A percentile compares a stretch with the other conserved stretches of the same genome.
These are phyloP conservation scores for Andrena flavipes DNA, from an alignment of 2,888 invertebrate genomes.

Conservation along the genomic window DNA sequence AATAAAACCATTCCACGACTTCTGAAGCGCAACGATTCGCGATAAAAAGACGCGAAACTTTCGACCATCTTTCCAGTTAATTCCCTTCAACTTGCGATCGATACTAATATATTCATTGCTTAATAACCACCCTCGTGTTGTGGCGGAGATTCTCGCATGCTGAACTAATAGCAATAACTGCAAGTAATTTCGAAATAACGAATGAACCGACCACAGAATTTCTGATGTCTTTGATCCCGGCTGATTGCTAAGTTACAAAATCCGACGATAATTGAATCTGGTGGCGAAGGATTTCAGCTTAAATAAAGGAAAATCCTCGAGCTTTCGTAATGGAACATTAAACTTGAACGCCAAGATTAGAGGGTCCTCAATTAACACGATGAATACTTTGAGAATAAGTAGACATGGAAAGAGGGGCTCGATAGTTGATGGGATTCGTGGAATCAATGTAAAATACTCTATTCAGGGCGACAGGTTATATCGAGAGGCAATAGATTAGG, in stretches of 20 bases:
- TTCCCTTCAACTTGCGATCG: background rate
- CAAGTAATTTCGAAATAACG: background rate
- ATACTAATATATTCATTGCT: background rate
- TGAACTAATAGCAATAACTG: background rate
- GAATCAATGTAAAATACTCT: background rate
- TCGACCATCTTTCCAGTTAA: background rate
- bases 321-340: slow-evolving; percentile 1
- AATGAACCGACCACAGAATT: background rate
- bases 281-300: background rate
- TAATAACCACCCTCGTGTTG: background rate
- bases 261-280: slow-evolving; percentile 1
- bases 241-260: background rate
- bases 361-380: background rate
- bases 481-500: slow-evolving; percentile 1
- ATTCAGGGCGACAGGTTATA: background rate
- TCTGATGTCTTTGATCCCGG: background rate
- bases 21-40: background rate
- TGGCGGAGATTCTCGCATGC: background rate
- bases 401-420: background rate
- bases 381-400: slow-evolving; percentile 1
- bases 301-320: background rate
- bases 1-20: background rate
- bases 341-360: background rate
- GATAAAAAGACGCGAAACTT: background rate
- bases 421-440: background rate